These are phyloP conservation scores for Drosophila barbarae DNA, from an alignment of 2,888 invertebrate species.

Conservation along the genomic window DNA sequence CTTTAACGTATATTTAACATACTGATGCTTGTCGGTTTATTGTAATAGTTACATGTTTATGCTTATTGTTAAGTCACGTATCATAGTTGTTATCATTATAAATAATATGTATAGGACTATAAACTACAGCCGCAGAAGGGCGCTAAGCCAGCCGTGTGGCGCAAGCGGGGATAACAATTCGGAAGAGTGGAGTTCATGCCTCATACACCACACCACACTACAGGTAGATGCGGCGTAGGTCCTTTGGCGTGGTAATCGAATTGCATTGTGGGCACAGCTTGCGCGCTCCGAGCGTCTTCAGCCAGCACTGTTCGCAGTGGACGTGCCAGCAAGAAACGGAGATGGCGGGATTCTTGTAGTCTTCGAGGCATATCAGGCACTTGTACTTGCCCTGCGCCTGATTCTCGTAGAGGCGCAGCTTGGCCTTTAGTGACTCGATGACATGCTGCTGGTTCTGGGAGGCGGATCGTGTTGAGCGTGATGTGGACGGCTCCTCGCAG, in stretches of 20 bases:
- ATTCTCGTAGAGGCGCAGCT: slow-evolving; percentile 88
- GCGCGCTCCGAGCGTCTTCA: slow-evolving; percentile 87
- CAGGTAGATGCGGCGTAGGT: slow-evolving; percentile 93
- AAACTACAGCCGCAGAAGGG: slow-evolving; percentile 29
- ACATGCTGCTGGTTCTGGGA: slow-evolving; percentile 75
- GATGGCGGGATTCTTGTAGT: slow-evolving; percentile 91
- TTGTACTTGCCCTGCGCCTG: slow-evolving; percentile 85
- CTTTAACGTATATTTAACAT: slow-evolving; percentile 20
- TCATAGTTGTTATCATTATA: slow-evolving; percentile 52
- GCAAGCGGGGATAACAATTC: slow-evolving; percentile 26
- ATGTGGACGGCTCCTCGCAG: slow-evolving; percentile 33
- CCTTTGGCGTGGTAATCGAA: slow-evolving; percentile 93
- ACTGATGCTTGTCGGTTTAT: slow-evolving; percentile 43
- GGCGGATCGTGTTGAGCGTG: slow-evolving; percentile 39
- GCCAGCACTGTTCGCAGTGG: slow-evolving; percentile 92
- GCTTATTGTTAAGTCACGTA: slow-evolving; percentile 70
- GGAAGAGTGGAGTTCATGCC: not conserved
- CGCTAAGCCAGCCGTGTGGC: slow-evolving; percentile 8
- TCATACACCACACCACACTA: slow-evolving; percentile 73
- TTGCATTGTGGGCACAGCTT: slow-evolving; percentile 97
- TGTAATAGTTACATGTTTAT: slow-evolving; percentile 58
- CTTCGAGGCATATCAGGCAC: slow-evolving; percentile 94
- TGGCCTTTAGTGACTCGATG: slow-evolving; percentile 87
- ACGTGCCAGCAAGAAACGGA: slow-evolving; percentile 98
- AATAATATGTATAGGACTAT: slow-evolving; percentile 44